Evolutionary conservation across 2,113 vertebrate species (phyloP).

Genomic region (Thryonomys swinderianus): DNA sequence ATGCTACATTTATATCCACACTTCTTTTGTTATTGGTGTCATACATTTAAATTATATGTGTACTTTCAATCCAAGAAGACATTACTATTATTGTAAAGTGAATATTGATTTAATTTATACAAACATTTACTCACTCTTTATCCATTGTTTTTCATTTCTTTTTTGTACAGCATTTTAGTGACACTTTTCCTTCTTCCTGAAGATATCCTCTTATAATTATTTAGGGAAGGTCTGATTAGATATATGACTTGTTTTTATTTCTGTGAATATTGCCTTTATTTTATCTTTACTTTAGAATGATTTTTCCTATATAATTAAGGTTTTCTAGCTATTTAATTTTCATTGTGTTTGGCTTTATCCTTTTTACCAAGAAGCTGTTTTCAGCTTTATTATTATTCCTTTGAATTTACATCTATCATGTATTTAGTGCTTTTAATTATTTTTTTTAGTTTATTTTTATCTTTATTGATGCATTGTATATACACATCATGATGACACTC

Average conservation of each 20-base stretch:
- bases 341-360: not conserved
- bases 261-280: not conserved
- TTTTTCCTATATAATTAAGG: not conserved
- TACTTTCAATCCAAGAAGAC: not conserved
- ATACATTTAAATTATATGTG: not conserved
- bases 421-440: slow-evolving; percentile 2
- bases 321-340: not conserved
- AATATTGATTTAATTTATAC: not conserved
- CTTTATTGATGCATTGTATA: too few relatives aligned
- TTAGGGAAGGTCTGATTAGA: not conserved
- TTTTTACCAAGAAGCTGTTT: not conserved
- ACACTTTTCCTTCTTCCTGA: not conserved
- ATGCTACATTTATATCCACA: not conserved
- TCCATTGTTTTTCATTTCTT: not conserved
- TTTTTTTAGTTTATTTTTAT: too few relatives aligned
- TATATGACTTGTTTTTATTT: slow-evolving; percentile 4
- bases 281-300: not conserved
- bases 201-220: not conserved
- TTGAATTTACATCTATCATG: not conserved
- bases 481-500: too few relatives aligned
- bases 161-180: not conserved
- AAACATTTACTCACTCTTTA: not conserved
- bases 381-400: not conserved
- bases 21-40: not conserved
- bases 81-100: not conserved